Evolutionary conservation across 2,113 vertebrate genomes (phyloP), one percentile per base, ranked within the genome.

Genomic region (Mobula hypostoma): DNA sequence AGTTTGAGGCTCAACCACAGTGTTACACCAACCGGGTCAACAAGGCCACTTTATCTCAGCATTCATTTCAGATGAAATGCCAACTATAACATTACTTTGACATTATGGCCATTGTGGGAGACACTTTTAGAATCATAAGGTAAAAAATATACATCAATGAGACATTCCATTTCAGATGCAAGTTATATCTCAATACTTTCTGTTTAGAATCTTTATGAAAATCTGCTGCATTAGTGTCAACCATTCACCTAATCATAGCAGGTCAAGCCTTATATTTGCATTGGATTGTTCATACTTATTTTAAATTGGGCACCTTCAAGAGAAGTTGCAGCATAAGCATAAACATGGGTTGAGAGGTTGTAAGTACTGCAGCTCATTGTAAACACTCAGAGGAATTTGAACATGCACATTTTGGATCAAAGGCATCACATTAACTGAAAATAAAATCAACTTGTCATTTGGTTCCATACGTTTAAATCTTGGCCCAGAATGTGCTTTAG

Each of bases 331-430:
- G 70, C 14, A 19, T 19, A 70, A 70, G 68, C 72, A 74, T 74
- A 74, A 74, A 19, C 17, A 5, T 74, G 19, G 17, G 70, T 72
- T 72, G 15, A 5, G 21, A 74, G 4, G 72, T 74, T 74, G 72
- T 72, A 17, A 27, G 83, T 61, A 29, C 24, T 61, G 80, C 80
- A 83, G 83, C 27, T 72, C 70, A 56, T 40, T 76, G 70, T 74
- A 93, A 93, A 93, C 91, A 93, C 91, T 93, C 91, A 93, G 68
- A 83, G 11, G 72, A 5, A 66, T 66, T 66, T 66, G 17, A n/a
- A 66, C 29, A 32, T 66, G 61, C 29, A 90, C 61, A n/a, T 29
- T 17, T 88, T 58, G 15, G 61, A 2, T 32, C 17, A 29, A n/a
- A 90, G 6, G 85, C 61, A 66, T 66, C n/a, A 14, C 29, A 32